A percentile compares a stretch with the other conserved stretches of the same genome.
Conservation (phyloP, 2,113 vertebrate genomes). For the Peromyscus polionotus region DNA sequence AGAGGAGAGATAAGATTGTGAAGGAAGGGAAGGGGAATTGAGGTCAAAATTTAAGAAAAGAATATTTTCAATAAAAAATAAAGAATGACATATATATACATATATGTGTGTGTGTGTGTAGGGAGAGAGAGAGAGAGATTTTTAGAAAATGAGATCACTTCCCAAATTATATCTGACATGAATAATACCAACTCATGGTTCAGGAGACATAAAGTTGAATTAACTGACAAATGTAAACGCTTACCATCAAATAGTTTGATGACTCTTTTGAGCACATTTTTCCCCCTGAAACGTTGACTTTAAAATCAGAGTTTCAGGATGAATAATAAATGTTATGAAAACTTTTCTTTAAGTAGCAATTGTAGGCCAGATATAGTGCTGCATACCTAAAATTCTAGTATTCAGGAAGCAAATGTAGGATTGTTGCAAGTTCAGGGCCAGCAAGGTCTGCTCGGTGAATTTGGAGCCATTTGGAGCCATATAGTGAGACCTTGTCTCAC, state of each 20-base stretch:
- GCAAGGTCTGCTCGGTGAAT: background rate
- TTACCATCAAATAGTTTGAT: background rate
- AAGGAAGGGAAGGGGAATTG: background rate
- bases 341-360: background rate
- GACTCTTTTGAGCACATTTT: background rate
- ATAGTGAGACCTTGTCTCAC: background rate
- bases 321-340: background rate
- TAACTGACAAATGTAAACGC: background rate
- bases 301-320: background rate
- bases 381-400: background rate
- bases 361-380: background rate
- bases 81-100: background rate
- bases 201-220: background rate
- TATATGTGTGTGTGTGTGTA: too few relatives aligned
- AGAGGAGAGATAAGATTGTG: background rate
- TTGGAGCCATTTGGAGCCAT: too few relatives aligned
- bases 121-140: background rate
- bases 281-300: background rate
- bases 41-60: background rate
- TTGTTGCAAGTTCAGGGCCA: background rate
- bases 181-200: background rate
- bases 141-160: background rate
- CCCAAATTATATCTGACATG: background rate
- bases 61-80: background rate
- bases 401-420: background rate